phyloP scores from a whole-genome alignment of 2,797 vertebrate genomes.

The Sardinella longiceps region DNA sequence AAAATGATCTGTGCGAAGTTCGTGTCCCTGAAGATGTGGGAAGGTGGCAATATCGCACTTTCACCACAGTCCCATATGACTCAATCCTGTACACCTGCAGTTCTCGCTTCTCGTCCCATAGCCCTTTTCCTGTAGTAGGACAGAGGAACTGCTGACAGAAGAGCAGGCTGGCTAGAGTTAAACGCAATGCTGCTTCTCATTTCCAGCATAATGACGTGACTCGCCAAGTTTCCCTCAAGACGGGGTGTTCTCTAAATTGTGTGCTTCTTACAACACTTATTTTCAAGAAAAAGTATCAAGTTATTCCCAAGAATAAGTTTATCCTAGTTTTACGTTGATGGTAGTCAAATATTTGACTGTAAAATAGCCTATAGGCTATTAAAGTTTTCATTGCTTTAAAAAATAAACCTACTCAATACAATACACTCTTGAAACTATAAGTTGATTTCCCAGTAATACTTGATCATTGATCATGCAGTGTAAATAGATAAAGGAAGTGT shows the following conservation, averaged over 20 bases:
- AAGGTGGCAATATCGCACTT: neutral
- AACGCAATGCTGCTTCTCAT: conserved; percentile 48
- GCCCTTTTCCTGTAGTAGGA: conserved; percentile 64
- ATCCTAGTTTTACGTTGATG: no score
- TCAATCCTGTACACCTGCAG: conserved; percentile 29
- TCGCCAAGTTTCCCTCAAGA: conserved; percentile 43
- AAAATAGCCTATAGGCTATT: no score
- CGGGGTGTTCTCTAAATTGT: neutral
- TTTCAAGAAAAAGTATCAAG: no score
- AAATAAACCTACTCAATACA: no score
- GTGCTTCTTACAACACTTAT: neutral
- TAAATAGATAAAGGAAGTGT: no score
- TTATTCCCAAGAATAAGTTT: no score
- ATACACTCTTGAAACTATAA: no score
- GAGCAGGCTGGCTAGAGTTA: conserved; percentile 27
- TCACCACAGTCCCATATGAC: conserved; percentile 6
- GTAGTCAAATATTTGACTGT: no score
- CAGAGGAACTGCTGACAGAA: conserved; percentile 63
- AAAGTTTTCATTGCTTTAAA: no score
- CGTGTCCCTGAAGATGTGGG: neutral
- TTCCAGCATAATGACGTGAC: conserved; percentile 13
- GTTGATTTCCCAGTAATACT: no score
- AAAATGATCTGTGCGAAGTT: conserved; percentile 12
- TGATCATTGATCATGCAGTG: no score
- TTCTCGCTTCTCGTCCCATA: conserved; percentile 54